These are phyloP conservation scores for Ormyrus nitidulus DNA, from an alignment of 2,888 invertebrate genomes.

Conservation along the genomic window DNA sequence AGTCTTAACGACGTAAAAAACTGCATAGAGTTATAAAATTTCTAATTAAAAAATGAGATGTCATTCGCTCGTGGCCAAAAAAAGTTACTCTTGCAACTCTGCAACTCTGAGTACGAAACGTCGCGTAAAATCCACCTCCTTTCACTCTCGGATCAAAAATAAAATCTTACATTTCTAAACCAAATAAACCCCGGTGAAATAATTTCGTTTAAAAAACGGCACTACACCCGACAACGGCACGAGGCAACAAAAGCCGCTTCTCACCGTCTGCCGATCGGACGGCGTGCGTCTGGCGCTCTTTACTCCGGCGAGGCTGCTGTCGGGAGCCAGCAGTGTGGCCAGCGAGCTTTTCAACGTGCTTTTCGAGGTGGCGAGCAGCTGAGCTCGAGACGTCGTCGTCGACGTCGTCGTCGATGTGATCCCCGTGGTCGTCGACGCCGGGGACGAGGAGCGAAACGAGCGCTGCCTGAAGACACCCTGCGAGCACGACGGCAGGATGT, in stretches of 20 bases:
- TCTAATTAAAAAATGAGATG: too few relatives aligned
- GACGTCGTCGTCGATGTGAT: constrained; percentile 52
- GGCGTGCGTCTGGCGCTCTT: constrained; percentile 2
- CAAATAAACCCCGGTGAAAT: too few relatives aligned
- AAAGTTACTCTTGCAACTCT: too few relatives aligned
- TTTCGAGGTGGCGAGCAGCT: constrained; percentile 39
- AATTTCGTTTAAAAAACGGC: too few relatives aligned
- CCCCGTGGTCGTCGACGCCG: constrained; percentile 57
- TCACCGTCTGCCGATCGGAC: constrained; percentile 39
- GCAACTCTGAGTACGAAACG: too few relatives aligned
- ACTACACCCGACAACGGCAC: too few relatives aligned
- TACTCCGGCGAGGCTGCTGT: constrained; percentile 19
- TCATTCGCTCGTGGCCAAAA: too few relatives aligned
- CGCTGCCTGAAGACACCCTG: constrained; percentile 80
- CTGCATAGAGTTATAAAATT: too few relatives aligned
- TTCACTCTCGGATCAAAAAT: too few relatives aligned
- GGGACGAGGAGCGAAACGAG: constrained; percentile 45
- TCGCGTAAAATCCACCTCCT: too few relatives aligned
- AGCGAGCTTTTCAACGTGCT: constrained; percentile 46
- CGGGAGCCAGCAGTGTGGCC: constrained; percentile 42
- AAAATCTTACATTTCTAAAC: too few relatives aligned
- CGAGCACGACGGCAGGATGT: constrained; percentile 79
- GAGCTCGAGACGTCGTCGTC: constrained; percentile 30
- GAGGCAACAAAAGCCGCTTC: not conserved
- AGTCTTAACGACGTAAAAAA: too few relatives aligned